phyloP scores from a whole-genome alignment of 2,113 vertebrate species.

The Thunnus maccoyii region DNA sequence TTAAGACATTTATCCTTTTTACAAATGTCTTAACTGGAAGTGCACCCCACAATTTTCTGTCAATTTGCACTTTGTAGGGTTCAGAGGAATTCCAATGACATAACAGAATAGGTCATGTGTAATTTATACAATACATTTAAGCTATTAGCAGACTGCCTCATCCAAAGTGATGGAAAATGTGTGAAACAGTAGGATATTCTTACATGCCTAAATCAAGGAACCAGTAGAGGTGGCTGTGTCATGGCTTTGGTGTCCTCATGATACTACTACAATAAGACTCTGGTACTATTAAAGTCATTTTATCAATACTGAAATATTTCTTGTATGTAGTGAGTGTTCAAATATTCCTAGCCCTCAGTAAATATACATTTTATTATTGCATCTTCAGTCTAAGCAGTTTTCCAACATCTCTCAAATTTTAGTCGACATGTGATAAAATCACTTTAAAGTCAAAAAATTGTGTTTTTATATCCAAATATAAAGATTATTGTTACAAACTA shows the following conservation, averaged over 20 bases:
- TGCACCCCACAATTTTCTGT: background rate
- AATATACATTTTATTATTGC: too few species aligned
- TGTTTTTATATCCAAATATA: too few species aligned
- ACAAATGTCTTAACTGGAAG: background rate
- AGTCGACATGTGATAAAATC: too few species aligned
- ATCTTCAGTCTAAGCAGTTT: too few species aligned
- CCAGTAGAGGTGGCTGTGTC: background rate
- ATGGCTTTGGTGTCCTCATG: background rate
- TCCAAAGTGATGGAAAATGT: conserved; percentile 4
- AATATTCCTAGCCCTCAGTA: too few species aligned
- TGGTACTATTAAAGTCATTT: background rate
- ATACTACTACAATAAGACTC: background rate
- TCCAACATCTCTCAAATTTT: too few species aligned
- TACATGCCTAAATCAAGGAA: background rate
- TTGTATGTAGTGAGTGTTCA: too few species aligned
- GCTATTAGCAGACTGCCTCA: background rate
- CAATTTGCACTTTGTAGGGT: background rate
- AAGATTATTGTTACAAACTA: too few species aligned
- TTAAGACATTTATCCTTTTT: conserved; percentile 15
- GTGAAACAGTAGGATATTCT: background rate
- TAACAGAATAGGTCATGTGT: background rate
- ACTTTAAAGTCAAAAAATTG: too few species aligned
- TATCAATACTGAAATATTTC: background rate
- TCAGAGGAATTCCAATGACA: background rate
- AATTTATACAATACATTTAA: background rate